Conservation (phyloP, 2,113 vertebrate genomes). For the Pangasianodon gigas region DNA sequence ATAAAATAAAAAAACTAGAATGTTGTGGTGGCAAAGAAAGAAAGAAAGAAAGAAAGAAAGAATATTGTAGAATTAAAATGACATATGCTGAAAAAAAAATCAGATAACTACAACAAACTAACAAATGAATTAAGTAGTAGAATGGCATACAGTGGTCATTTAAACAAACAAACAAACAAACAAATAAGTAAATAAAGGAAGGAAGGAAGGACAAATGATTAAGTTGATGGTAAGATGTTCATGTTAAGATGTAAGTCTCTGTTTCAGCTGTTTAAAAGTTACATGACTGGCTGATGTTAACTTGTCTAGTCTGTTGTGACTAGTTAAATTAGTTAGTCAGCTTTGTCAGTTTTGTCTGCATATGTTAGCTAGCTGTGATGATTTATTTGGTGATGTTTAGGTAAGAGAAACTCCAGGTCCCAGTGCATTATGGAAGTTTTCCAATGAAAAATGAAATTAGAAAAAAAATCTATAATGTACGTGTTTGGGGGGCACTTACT, state of each 20-base stretch:
- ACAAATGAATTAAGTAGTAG: too few species aligned
- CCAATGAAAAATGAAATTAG: too few species aligned
- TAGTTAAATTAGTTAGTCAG: too few species aligned
- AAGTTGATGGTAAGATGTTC: background rate
- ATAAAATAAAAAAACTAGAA: too few species aligned
- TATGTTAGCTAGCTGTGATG: background rate
- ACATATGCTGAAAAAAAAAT: too few species aligned
- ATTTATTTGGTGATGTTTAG: background rate
- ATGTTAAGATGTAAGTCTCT: background rate
- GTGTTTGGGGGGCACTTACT: background rate
- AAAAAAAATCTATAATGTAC: background rate
- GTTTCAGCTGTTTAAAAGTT: background rate
- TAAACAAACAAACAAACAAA: too few species aligned
- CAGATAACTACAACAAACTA: too few species aligned
- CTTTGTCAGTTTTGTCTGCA: background rate
- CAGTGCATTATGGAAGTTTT: background rate
- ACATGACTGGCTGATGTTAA: too few species aligned
- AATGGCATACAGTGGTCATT: too few species aligned
- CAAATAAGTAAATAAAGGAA: background rate
- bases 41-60: too few species aligned
- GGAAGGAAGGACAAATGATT: background rate
- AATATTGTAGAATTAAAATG: too few species aligned
- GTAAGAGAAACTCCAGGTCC: background rate
- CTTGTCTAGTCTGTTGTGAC: background rate
- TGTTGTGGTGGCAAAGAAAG: too few species aligned